phyloP scores from a whole-genome alignment of 2,888 invertebrate species.

The Bimastos eiseni region DNA sequence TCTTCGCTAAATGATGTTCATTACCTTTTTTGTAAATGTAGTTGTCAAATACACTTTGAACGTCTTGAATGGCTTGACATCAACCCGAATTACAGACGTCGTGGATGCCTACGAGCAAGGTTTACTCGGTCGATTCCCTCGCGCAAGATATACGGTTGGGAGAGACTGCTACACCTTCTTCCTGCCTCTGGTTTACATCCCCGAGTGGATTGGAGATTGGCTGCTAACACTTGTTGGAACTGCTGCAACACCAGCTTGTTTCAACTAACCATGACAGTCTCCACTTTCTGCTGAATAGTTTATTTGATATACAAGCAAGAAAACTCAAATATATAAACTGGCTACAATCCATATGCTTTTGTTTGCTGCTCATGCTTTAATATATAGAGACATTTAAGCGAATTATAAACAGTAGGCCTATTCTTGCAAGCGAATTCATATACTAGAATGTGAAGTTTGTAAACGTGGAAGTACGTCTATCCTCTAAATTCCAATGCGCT shows the following conservation, averaged over 20 bases:
- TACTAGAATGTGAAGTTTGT: too few species aligned
- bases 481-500: too few species aligned
- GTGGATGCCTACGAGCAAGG: conserved; percentile 22
- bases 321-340: too few species aligned
- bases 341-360: too few species aligned
- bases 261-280: neutral
- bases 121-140: conserved; percentile 8
- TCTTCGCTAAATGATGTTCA: neutral
- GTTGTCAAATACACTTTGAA: neutral
- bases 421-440: neutral
- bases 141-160: conserved; percentile 17
- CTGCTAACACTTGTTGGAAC: neutral
- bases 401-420: neutral
- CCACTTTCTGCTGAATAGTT: too few species aligned
- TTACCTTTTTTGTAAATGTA: neutral
- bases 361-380: too few species aligned
- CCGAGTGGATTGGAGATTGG: conserved; percentile 8
- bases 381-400: neutral
- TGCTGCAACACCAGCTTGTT: neutral
- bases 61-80: neutral
- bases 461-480: too few species aligned
- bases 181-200: neutral
- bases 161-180: neutral
- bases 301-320: too few species aligned
- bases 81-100: neutral